A percentile compares a stretch with the other conserved stretches of the same genome.
phyloP scores from a whole-genome alignment of 2,797 vertebrate genomes.

The Pangasius krempfi region DNA sequence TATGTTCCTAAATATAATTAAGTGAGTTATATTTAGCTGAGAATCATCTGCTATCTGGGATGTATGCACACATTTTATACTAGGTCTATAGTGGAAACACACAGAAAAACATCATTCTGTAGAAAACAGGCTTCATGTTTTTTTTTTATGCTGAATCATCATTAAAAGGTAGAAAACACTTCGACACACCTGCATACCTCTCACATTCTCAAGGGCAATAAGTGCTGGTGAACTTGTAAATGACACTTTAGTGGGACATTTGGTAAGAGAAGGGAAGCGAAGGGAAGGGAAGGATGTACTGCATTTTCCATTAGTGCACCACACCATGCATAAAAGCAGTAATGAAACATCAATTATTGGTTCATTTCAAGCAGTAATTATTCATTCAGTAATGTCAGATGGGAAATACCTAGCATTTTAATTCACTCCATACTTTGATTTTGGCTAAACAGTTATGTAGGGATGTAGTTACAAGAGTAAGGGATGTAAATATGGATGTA shows the following conservation, averaged over 20 bases:
- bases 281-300: neutral
- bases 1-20: neutral
- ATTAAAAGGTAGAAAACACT: neutral
- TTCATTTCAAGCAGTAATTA: neutral
- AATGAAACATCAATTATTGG: neutral
- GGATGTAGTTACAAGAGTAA: neutral
- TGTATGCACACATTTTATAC: neutral
- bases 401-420: neutral
- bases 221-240: slow-evolving; percentile 3
- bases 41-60: neutral
- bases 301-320: neutral
- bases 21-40: neutral
- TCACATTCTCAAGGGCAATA: slow-evolving; percentile 15
- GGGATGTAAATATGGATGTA: neutral
- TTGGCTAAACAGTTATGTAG: neutral
- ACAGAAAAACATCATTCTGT: neutral
- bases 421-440: neutral
- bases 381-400: neutral
- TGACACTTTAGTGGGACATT: neutral
- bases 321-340: neutral
- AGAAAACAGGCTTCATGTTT: neutral
- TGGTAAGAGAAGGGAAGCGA: neutral
- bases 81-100: neutral
- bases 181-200: neutral
- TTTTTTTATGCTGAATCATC: slow-evolving; percentile 29